phyloP scores from a whole-genome alignment of 2,113 vertebrate species.

The Apteryx mantelli region DNA sequence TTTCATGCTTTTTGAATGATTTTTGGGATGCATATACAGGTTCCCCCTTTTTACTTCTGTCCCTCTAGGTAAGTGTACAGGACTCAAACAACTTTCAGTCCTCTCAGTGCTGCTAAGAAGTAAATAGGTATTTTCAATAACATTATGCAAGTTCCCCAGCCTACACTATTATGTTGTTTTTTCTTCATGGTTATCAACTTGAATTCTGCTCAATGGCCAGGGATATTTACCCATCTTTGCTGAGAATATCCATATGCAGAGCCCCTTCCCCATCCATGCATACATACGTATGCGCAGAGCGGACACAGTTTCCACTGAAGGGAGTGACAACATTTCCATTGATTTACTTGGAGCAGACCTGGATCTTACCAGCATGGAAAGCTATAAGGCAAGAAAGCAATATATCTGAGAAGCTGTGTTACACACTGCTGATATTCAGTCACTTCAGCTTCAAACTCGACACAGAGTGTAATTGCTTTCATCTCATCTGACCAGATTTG shows the following conservation, averaged over 20 bases:
- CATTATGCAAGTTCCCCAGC: background rate
- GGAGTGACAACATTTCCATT: background rate
- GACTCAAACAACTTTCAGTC: background rate
- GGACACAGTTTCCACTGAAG: background rate
- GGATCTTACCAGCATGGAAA: background rate
- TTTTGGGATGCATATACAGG: no score
- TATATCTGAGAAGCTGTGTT: background rate
- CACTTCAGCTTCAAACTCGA: background rate
- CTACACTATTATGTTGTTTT: background rate
- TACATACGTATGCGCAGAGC: background rate
- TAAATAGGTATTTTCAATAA: background rate
- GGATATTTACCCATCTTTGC: background rate
- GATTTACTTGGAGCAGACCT: background rate
- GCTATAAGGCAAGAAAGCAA: background rate
- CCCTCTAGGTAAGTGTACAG: background rate
- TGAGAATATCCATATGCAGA: background rate
- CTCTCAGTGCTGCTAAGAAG: background rate
- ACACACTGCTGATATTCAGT: background rate
- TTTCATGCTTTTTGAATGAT: background rate
- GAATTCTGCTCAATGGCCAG: background rate
- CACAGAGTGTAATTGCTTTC: background rate
- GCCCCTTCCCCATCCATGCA: background rate
- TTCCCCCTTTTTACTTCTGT: background rate
- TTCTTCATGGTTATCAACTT: background rate
- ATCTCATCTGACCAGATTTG: background rate